These are phyloP conservation scores for Patella depressa DNA, from an alignment of 2,888 invertebrate species.

Conservation along the genomic window DNA sequence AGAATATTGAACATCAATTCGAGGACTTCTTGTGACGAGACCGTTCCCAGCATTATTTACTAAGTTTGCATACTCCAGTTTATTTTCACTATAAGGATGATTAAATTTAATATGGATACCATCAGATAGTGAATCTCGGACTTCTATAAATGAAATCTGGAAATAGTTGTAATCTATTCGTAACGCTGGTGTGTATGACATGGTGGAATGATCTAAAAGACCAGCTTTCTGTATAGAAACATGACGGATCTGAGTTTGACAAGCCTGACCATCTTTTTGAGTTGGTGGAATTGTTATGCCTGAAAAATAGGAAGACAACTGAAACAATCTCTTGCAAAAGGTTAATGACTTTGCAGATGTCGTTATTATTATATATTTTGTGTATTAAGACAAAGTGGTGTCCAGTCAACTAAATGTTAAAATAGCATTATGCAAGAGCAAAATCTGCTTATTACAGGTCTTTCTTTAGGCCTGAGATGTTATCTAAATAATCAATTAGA, in stretches of 20 bases:
- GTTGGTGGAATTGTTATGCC: conserved; percentile 61
- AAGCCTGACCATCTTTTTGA: conserved; percentile 41
- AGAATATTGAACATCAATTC: conserved; percentile 75
- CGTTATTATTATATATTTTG: no score
- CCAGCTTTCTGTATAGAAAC: conserved; percentile 78
- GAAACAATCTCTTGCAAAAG: no score
- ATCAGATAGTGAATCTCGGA: conserved; percentile 90
- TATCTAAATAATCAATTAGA: no score
- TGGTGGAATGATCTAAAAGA: conserved; percentile 90
- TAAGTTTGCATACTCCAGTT: conserved; percentile 80
- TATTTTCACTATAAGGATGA: conserved; percentile 85
- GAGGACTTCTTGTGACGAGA: conserved; percentile 87
- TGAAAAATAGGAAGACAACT: conserved; percentile 23
- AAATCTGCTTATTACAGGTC: no score
- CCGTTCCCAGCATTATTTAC: conserved; percentile 78
- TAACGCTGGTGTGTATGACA: conserved; percentile 73
- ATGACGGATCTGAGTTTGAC: conserved; percentile 54
- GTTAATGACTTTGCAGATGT: no score
- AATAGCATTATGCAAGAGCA: no score
- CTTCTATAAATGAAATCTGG: conserved; percentile 72
- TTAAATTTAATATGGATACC: conserved; percentile 95
- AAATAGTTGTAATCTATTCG: conserved; percentile 77
- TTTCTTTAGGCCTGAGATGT: no score
- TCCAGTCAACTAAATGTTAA: no score
- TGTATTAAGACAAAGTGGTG: no score